These are phyloP conservation scores for Caenorhabditis japonica DNA, from an alignment of 2,888 invertebrate genomes.

Conservation along the genomic window DNA sequence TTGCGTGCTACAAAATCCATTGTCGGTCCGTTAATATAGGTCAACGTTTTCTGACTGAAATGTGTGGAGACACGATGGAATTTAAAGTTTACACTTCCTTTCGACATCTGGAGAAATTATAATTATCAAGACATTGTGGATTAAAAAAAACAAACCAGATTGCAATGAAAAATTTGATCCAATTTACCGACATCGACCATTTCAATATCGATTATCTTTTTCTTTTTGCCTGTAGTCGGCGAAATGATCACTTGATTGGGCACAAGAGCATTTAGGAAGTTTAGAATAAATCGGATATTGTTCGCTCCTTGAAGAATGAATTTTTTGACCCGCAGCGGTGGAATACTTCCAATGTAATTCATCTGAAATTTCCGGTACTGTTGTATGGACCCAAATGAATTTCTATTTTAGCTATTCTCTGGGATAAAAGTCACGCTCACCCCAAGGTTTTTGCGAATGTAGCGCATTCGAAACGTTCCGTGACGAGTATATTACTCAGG, in stretches of 20 bases:
- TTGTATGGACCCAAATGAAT: no score
- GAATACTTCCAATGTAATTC: conserved; percentile 17
- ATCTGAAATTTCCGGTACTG: no score
- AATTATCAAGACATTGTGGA: neutral
- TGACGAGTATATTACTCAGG: no score
- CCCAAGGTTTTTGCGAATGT: no score
- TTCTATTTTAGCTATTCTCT: no score
- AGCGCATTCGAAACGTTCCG: no score
- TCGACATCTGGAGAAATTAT: conserved; percentile 10
- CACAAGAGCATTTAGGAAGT: conserved; percentile 3
- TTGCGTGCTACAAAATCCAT: conserved; percentile 3
- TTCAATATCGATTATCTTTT: conserved; percentile 22
- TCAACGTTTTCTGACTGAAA: conserved; percentile 4
- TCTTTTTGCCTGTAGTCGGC: neutral
- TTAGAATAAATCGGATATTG: conserved; percentile 18
- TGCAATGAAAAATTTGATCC: conserved; percentile 17
- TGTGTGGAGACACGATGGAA: conserved; percentile 8
- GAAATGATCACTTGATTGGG: conserved; percentile 1
- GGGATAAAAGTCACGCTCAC: no score
- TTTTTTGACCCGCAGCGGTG: conserved; percentile 17
- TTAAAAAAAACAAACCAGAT: conserved; percentile 1
- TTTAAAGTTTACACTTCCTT: conserved; percentile 13
- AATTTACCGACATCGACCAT: conserved; percentile 13
- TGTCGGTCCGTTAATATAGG: neutral
- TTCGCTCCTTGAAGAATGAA: conserved; percentile 21